These are phyloP conservation scores for Ctenochaetus hawaiiensis DNA, from an alignment of 2,797 vertebrate species.

Conservation along the genomic window DNA sequence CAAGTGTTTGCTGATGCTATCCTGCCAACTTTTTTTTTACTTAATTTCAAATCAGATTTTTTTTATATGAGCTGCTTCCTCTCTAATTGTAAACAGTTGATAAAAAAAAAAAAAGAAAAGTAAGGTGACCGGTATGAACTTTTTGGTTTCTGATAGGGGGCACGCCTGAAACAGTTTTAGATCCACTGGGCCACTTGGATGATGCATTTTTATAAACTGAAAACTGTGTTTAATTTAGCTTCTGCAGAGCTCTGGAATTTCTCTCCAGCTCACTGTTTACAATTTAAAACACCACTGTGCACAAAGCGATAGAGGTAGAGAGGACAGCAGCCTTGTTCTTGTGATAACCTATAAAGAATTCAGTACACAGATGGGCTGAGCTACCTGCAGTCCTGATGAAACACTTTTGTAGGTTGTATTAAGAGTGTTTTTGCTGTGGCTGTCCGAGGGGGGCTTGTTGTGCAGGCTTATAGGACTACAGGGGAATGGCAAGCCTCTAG, in stretches of 20 bases:
- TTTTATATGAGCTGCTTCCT: too few relatives aligned
- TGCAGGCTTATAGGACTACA: neutral
- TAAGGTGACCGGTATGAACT: too few relatives aligned
- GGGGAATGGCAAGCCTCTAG: neutral
- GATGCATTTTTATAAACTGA: neutral
- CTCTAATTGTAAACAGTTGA: too few relatives aligned
- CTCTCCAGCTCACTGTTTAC: conserved; percentile 26
- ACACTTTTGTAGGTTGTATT: conserved; percentile 38
- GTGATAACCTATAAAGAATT: conserved; percentile 61
- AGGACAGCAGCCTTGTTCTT: conserved; percentile 50
- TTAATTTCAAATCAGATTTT: too few relatives aligned
- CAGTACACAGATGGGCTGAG: conserved; percentile 53
- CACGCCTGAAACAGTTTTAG: too few relatives aligned
- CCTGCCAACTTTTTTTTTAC: too few relatives aligned
- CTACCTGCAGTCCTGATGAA: conserved; percentile 52
- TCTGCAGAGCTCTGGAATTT: neutral
- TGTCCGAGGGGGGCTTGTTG: neutral
- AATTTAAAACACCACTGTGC: conserved; percentile 12
- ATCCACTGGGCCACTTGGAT: neutral
- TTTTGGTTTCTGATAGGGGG: too few relatives aligned
- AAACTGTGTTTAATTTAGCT: conserved; percentile 17
- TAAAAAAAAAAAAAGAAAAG: too few relatives aligned
- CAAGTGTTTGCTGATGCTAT: too few relatives aligned
- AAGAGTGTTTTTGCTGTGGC: conserved; percentile 34
- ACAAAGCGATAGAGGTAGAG: conserved; percentile 16